Conservation (phyloP, 2,113 vertebrate genomes). For the Cygnus buccinator region DNA sequence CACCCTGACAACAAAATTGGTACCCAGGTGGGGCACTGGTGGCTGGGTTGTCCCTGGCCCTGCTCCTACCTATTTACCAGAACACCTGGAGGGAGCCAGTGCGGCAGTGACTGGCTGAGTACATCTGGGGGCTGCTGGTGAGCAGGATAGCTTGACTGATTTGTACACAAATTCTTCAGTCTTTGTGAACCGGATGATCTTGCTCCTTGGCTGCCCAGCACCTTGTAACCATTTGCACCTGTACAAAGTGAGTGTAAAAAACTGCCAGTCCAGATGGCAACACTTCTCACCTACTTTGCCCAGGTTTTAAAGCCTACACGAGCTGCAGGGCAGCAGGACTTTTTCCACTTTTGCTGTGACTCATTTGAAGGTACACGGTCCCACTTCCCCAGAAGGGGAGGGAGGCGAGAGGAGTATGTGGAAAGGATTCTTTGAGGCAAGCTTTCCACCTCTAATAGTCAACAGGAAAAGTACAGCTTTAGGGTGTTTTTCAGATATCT, state of each 20-base stretch:
- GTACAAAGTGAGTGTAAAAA: neutral
- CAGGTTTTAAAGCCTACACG: neutral
- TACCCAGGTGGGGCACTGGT: neutral
- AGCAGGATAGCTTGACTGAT: neutral
- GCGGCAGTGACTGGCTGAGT: neutral
- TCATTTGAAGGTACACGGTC: neutral
- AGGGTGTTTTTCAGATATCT: slow-evolving; percentile 57
- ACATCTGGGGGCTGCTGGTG: neutral
- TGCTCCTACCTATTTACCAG: neutral
- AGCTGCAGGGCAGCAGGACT: neutral
- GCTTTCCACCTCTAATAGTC: slow-evolving; percentile 43
- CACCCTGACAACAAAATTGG: neutral
- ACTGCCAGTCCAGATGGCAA: neutral
- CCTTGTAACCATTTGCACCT: neutral
- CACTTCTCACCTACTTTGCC: neutral
- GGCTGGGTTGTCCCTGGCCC: neutral
- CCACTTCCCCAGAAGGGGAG: neutral
- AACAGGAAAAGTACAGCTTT: slow-evolving; percentile 26
- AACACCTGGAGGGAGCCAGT: neutral
- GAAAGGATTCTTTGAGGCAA: neutral
- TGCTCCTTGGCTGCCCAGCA: neutral
- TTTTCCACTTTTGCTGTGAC: neutral
- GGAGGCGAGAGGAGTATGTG: neutral
- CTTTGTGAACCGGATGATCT: neutral
- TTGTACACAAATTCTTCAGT: neutral